These are phyloP conservation scores for Hyppa rectilinea DNA, from an alignment of 2,888 invertebrate genomes.

Conservation along the genomic window DNA sequence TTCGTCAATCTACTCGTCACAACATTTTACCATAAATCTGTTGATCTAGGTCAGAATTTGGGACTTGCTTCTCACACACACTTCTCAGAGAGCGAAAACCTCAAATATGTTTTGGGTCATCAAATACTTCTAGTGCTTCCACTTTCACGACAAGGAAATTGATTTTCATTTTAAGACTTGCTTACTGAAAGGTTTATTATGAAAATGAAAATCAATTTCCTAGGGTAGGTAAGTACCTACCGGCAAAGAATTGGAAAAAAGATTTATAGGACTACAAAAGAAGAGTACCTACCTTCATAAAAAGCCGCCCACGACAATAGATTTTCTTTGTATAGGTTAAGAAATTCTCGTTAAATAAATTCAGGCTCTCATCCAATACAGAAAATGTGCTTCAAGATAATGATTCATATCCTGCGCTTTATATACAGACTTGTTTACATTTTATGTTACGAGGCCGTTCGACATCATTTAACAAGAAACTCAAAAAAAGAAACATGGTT, in stretches of 20 bases:
- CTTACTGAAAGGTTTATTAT: slow-evolving; percentile 23
- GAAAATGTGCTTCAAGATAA: slow-evolving; percentile 57
- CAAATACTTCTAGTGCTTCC: slow-evolving; percentile 34
- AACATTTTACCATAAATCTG: slow-evolving; percentile 1
- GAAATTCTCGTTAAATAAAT: slow-evolving; percentile 51
- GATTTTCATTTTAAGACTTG: slow-evolving; percentile 44
- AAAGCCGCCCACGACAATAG: slow-evolving; percentile 45
- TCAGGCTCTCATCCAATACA: slow-evolving; percentile 45
- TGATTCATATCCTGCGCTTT: slow-evolving; percentile 54
- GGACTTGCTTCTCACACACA: not conserved
- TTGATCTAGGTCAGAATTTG: slow-evolving; percentile 17
- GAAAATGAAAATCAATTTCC: slow-evolving; percentile 26
- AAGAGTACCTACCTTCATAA: slow-evolving; percentile 33
- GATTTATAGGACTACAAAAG: slow-evolving; percentile 46
- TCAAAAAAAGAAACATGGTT: slow-evolving; percentile 52
- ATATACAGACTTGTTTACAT: slow-evolving; percentile 53
- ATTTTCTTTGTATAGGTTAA: slow-evolving; percentile 43
- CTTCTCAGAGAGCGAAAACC: not conserved
- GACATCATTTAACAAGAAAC: slow-evolving; percentile 55
- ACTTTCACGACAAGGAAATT: slow-evolving; percentile 42
- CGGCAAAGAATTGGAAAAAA: slow-evolving; percentile 33
- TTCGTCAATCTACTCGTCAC: not conserved
- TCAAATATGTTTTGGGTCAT: slow-evolving; percentile 27
- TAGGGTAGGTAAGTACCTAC: slow-evolving; percentile 3
- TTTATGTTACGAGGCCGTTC: slow-evolving; percentile 45